A percentile compares a stretch with the other conserved stretches of the same genome.
phyloP scores from a whole-genome alignment of 1,140 invertebrate genomes.

The Steinernema khuongi region DNA sequence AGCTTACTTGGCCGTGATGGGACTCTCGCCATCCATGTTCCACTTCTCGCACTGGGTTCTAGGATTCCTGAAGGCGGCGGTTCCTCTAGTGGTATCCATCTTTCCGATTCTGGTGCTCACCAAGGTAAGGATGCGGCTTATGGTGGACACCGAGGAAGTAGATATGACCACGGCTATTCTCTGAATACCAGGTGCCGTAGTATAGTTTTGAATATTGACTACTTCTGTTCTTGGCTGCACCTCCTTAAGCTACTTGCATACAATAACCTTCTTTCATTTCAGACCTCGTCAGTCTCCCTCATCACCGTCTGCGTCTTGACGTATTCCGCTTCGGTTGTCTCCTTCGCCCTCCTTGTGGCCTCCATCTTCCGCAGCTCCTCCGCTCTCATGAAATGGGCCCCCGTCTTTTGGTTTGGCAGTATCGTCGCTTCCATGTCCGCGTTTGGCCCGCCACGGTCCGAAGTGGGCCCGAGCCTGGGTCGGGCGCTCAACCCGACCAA shows the following conservation, averaged over 20 bases:
- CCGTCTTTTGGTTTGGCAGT: neutral
- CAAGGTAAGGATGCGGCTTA: neutral
- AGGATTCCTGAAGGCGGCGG: neutral
- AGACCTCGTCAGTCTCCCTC: constrained; percentile 7
- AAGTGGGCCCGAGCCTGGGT: constrained; percentile 4
- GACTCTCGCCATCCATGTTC: neutral
- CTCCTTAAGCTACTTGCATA: no score
- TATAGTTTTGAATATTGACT: no score
- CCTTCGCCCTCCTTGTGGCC: constrained; percentile 20
- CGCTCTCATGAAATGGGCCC: constrained; percentile 15
- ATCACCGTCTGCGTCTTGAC: constrained; percentile 14
- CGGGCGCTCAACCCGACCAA: constrained; percentile 15
- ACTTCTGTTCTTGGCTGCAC: no score
- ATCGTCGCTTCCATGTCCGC: neutral
- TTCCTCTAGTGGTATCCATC: neutral
- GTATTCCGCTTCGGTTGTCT: constrained; percentile 17
- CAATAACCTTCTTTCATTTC: constrained; percentile 17
- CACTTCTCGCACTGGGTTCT: neutral
- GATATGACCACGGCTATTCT: no score
- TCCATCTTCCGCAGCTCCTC: constrained; percentile 18
- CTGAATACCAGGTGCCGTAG: no score
- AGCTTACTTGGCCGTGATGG: constrained; percentile 2
- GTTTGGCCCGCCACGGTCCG: neutral
- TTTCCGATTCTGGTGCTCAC: neutral
- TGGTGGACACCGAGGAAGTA: no score